These are phyloP conservation scores for Troglohyphantes excavatus DNA, from an alignment of 2,888 invertebrate species.

Conservation along the genomic window DNA sequence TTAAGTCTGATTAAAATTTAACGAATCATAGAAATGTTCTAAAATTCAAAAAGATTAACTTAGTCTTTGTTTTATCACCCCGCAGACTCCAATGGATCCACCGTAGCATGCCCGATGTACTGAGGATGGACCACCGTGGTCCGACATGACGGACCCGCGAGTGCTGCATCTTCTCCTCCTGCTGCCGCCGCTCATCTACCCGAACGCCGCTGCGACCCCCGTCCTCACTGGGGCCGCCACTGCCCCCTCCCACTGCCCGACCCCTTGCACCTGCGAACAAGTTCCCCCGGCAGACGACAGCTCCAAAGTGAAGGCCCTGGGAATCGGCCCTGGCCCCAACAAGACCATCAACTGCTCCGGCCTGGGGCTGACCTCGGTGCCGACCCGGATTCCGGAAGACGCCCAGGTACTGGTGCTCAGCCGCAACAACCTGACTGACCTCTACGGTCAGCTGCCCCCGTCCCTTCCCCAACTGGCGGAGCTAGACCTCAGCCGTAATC, in stretches of 20 bases:
- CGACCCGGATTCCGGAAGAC: constrained; percentile 81
- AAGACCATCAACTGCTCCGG: constrained; percentile 82
- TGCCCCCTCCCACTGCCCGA: constrained; percentile 22
- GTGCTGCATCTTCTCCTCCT: constrained; percentile 46
- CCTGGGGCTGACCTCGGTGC: constrained; percentile 81
- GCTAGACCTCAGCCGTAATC: constrained; percentile 83
- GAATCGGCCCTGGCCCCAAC: background rate
- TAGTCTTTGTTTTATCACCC: no score
- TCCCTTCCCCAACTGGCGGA: constrained; percentile 81
- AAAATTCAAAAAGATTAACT: no score
- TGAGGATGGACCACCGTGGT: constrained; percentile 61
- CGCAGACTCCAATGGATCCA: constrained; percentile 31
- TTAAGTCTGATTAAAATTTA: no score
- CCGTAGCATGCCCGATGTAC: background rate
- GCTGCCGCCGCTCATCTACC: constrained; percentile 49
- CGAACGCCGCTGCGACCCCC: background rate
- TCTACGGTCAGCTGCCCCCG: constrained; percentile 81
- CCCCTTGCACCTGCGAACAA: constrained; percentile 38
- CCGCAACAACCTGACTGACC: constrained; percentile 81
- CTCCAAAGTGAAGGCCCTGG: background rate
- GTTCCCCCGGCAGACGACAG: background rate
- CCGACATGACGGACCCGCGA: constrained; percentile 66
- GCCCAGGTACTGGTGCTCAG: constrained; percentile 82
- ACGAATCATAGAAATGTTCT: no score
- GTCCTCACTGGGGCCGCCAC: background rate